Conservation (phyloP, 2,113 vertebrate species). For the rat (Rattus norvegicus) region DNA sequence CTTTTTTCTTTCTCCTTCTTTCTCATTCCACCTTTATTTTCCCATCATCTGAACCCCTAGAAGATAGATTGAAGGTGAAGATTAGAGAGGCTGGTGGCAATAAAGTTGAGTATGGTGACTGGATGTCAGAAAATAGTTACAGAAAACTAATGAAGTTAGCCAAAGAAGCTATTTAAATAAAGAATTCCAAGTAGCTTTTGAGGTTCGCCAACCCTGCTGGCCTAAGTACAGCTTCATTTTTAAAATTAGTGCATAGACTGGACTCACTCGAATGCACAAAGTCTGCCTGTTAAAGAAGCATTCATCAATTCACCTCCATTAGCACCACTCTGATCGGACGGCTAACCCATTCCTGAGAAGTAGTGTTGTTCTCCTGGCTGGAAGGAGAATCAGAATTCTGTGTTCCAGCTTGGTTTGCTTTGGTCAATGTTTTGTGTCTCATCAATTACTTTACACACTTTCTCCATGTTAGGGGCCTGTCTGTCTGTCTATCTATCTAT, state of each 20-base stretch:
- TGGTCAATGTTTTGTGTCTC: not conserved
- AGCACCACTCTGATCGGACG: not conserved
- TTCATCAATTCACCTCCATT: not conserved
- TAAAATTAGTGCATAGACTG: not conserved
- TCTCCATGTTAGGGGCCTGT: not conserved
- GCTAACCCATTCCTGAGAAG: not conserved
- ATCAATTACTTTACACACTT: not conserved
- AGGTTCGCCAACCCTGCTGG: not conserved
- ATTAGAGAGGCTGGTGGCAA: not conserved
- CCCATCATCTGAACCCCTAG: not conserved
- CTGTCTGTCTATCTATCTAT: not conserved
- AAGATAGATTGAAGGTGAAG: not conserved
- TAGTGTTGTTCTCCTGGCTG: not conserved
- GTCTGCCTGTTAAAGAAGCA: slow-evolving; percentile 42
- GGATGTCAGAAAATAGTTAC: not conserved
- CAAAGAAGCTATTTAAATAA: slow-evolving; percentile 55
- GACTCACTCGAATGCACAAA: not conserved
- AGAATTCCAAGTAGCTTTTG: slow-evolving; percentile 31
- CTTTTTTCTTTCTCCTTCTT: not conserved
- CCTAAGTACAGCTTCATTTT: slow-evolving; percentile 2
- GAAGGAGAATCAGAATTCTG: not conserved
- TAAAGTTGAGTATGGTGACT: not conserved
- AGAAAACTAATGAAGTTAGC: slow-evolving; percentile 49
- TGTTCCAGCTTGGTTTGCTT: slow-evolving; percentile 9
- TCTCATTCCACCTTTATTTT: not conserved